These are phyloP conservation scores for Liolophura sinensis DNA, from an alignment of 1,140 invertebrate species.

Conservation along the genomic window DNA sequence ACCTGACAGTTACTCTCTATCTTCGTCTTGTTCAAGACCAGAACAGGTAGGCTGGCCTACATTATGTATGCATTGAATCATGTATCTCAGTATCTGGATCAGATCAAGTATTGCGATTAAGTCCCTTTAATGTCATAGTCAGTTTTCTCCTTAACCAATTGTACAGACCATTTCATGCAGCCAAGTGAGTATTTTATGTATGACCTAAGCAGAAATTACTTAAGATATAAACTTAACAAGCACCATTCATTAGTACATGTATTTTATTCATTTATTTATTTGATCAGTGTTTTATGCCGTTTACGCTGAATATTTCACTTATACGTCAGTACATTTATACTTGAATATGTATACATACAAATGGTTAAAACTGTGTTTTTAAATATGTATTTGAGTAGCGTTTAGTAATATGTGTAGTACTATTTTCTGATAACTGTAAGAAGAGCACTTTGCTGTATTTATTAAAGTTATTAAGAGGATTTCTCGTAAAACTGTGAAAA, in stretches of 20 bases:
- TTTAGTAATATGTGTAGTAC: too few species aligned
- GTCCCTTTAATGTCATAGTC: background rate
- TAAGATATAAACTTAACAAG: conserved; percentile 9
- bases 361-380: conserved; percentile 1
- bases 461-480: conserved; percentile 1
- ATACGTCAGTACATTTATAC: background rate
- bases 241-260: conserved; percentile 5
- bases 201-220: too few species aligned
- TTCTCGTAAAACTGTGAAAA: background rate
- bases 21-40: too few species aligned
- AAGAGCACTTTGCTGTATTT: background rate
- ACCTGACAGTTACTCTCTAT: too few species aligned
- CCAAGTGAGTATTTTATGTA: conserved; percentile 70
- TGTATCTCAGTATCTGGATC: background rate
- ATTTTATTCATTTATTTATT: conserved; percentile 17
- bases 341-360: background rate
- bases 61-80: too few species aligned
- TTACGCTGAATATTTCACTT: background rate
- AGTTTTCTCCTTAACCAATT: conserved; percentile 28
- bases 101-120: conserved; percentile 6
- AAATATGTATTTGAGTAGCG: too few species aligned
- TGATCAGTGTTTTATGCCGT: background rate
- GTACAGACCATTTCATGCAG: conserved; percentile 82
- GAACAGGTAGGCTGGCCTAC: too few species aligned
- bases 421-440: background rate